These are phyloP conservation scores for Orussus abietinus DNA, from an alignment of 1,140 invertebrate genomes.

Conservation along the genomic window DNA sequence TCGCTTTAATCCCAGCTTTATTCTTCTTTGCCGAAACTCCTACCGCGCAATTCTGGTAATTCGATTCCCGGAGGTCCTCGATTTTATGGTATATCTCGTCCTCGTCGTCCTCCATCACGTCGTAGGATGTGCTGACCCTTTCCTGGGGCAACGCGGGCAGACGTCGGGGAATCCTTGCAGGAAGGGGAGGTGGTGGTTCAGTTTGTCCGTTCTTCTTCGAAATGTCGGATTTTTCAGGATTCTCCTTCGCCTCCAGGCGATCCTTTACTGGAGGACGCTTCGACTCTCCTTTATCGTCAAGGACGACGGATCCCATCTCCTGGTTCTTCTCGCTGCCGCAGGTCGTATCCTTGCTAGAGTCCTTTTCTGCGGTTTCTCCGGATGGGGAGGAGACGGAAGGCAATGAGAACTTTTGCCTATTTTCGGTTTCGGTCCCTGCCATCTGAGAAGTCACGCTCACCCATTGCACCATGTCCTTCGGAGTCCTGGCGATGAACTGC, in stretches of 20 bases:
- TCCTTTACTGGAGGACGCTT: background rate
- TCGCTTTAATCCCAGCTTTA: too few relatives aligned
- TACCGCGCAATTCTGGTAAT: constrained; percentile 33
- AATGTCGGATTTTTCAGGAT: background rate
- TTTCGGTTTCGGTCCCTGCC: too few relatives aligned
- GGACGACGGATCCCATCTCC: background rate
- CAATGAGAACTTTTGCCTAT: too few relatives aligned
- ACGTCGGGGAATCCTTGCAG: constrained; percentile 30
- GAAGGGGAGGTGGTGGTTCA: constrained; percentile 28
- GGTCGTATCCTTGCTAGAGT: too few relatives aligned
- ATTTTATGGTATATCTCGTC: constrained; percentile 47
- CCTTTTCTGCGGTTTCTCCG: too few relatives aligned
- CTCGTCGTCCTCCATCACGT: constrained; percentile 29
- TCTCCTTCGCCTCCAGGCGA: too few relatives aligned
- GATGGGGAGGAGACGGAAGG: too few relatives aligned
- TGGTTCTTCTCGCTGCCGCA: too few relatives aligned
- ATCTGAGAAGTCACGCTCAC: too few relatives aligned
- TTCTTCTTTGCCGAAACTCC: constrained; percentile 11
- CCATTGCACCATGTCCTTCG: constrained; percentile 45
- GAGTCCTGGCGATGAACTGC: constrained; percentile 35
- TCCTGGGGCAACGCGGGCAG: constrained; percentile 36
- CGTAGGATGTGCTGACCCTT: constrained; percentile 9
- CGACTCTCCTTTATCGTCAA: background rate
- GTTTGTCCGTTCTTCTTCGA: constrained; percentile 1
- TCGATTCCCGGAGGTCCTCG: constrained; percentile 33